Evolutionary conservation across 2,113 vertebrate genomes (phyloP).

Genomic region (Erythrolamprus reginae): DNA sequence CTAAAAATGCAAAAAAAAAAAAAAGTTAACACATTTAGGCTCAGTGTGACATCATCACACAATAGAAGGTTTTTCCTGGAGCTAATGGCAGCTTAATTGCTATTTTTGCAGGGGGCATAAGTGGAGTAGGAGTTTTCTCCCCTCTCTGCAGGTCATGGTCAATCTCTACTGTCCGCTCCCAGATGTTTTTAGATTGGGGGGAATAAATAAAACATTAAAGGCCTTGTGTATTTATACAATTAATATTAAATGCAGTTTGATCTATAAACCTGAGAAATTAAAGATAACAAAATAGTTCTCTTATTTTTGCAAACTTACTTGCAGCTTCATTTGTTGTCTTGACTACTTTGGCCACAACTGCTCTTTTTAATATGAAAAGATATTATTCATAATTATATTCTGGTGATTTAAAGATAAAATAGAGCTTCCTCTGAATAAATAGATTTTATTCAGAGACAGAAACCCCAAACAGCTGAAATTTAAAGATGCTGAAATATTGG

Average conservation of each 20-base stretch:
- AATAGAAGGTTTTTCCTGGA: not conserved
- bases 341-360: slow-evolving; percentile 7
- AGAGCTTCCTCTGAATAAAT: not conserved
- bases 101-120: not conserved
- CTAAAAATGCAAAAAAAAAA: not conserved
- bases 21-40: not conserved
- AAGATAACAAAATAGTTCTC: not conserved
- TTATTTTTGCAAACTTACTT: not conserved
- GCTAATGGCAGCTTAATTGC: not conserved
- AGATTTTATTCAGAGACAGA: slow-evolving; percentile 20
- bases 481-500: slow-evolving; percentile 50
- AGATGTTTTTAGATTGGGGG: not conserved
- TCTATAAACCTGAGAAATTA: not conserved
- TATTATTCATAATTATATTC: not conserved
- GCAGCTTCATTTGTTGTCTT: not conserved
- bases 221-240: not conserved
- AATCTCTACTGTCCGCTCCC: not conserved
- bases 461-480: slow-evolving; percentile 41
- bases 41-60: not conserved
- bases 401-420: not conserved
- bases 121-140: not conserved
- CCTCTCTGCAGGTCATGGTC: not conserved
- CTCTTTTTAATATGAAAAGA: not conserved
- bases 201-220: not conserved
- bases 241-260: not conserved